Base-by-base conservation (phyloP, 1,140 invertebrate species). In the Temnothorax curvispinosus region DNA sequence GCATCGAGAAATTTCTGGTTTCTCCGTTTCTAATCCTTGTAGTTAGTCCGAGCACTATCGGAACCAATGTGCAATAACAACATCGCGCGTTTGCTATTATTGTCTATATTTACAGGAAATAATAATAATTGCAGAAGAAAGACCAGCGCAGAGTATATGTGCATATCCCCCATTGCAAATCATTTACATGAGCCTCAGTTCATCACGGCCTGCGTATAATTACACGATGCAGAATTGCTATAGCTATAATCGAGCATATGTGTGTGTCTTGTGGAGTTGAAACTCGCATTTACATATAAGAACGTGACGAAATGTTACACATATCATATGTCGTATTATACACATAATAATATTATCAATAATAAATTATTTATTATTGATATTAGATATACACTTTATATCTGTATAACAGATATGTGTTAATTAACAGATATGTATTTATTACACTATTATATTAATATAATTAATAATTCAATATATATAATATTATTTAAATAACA, bases 51-150 rank as follows among this genome's bases (percentile, higher is more conserved):
- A 13, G 11, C 32, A 13, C 50, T 72, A 85, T 80, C 58, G 2
- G 5, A 35, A 82, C 50, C 27, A 80, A 41, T 35, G 80, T 75
- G 77, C 27, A 44, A 21, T 13, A n/a, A 11, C 35, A 11, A 6
- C 35, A 27, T 62, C 6, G 38, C 32, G 32, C 32, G 32, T 62
- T 62, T 67, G n/a, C 38, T 44, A 44, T 5, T 69, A 56, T 71
- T 52, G 9, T 58, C 11, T 81, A n/a, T 50, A 72, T 3, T 6
- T 41, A 6, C 38, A 41, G 38, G 38, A 3, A 41, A 6, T 41
- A 41, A 27, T 41, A 41, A 41, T 38, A 38, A 56, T 88, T 88
- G 41, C 27, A 60, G 9, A 65, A 76, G 44, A 32, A 77, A 18
- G 21, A 75, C 13, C 11, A 69, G 50, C 32, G 32, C 18, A 21